Conservation (phyloP, 1,140 invertebrate species). For the Nasonia vitripennis region DNA sequence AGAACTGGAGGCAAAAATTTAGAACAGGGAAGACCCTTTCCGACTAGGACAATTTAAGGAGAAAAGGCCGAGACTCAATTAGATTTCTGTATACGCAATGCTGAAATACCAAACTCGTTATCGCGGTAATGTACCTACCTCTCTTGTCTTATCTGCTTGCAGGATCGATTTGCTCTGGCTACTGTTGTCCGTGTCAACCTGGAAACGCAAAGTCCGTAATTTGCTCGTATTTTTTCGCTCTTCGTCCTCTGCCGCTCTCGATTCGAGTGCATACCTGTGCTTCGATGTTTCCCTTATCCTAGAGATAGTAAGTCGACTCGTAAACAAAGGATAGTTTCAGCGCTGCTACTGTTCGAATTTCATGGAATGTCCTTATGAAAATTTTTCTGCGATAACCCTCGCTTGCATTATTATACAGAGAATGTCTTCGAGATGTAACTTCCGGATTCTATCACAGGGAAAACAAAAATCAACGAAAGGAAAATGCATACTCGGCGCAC, state of each 20-base stretch:
- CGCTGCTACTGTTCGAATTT: slow-evolving; percentile 14
- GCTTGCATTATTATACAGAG: not conserved
- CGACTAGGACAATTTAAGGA: slow-evolving; percentile 6
- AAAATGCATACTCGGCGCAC: not conserved
- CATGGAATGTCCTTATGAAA: not conserved
- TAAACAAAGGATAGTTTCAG: slow-evolving; percentile 15
- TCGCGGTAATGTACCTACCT: slow-evolving; percentile 32
- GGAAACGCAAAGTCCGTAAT: slow-evolving; percentile 42
- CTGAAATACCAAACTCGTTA: slow-evolving; percentile 31
- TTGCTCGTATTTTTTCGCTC: slow-evolving; percentile 13
- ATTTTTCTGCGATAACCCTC: not conserved
- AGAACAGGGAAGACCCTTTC: not conserved
- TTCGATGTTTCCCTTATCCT: slow-evolving; percentile 39
- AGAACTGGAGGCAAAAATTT: not conserved
- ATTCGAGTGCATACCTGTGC: slow-evolving; percentile 40
- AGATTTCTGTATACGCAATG: slow-evolving; percentile 8
- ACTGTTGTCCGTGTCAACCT: slow-evolving; percentile 44
- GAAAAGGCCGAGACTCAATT: not conserved
- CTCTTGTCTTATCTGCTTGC: slow-evolving; percentile 40
- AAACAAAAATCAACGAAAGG: not conserved
- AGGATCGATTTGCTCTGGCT: slow-evolving; percentile 42
- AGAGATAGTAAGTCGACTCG: slow-evolving; percentile 29
- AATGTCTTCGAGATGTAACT: not conserved
- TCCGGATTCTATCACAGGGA: no score
- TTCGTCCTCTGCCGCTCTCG: not conserved